Evolutionary conservation across 2,113 vertebrate species (phyloP).

Genomic region (Sphyrna mokarran): DNA sequence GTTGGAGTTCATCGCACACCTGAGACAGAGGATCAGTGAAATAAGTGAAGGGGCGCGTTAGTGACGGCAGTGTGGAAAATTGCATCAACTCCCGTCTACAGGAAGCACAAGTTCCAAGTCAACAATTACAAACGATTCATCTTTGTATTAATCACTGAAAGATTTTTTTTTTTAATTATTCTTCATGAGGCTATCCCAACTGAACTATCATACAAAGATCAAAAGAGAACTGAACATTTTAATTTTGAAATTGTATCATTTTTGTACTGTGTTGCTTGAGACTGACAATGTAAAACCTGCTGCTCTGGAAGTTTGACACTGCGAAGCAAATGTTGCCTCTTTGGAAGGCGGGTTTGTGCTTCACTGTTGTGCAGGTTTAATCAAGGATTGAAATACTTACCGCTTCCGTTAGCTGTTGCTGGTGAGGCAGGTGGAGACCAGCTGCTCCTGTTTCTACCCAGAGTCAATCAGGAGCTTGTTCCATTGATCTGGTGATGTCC

Average conservation of each 20-base stretch:
- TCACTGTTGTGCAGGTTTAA: neutral
- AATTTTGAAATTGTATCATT: neutral
- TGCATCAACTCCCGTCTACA: neutral
- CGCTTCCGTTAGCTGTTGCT: neutral
- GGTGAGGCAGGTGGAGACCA: neutral
- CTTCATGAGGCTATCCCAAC: neutral
- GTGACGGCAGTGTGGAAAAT: neutral
- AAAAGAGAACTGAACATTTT: neutral
- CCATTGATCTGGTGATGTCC: neutral
- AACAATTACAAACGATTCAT: neutral
- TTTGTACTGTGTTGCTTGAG: neutral
- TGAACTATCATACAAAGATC: neutral
- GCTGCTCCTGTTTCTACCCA: neutral
- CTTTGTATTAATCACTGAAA: neutral
- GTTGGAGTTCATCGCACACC: conserved; percentile 87
- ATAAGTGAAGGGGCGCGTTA: conserved; percentile 47
- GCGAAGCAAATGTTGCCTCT: neutral
- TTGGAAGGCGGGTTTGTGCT: neutral
- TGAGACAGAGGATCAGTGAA: conserved; percentile 73
- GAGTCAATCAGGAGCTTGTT: neutral
- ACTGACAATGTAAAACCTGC: neutral
- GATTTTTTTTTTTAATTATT: neutral
- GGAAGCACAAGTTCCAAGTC: neutral
- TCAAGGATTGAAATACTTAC: neutral
- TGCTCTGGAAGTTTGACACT: neutral